Base-by-base conservation (phyloP, 1,140 invertebrate genomes). In the Cephus cinctus region DNA sequence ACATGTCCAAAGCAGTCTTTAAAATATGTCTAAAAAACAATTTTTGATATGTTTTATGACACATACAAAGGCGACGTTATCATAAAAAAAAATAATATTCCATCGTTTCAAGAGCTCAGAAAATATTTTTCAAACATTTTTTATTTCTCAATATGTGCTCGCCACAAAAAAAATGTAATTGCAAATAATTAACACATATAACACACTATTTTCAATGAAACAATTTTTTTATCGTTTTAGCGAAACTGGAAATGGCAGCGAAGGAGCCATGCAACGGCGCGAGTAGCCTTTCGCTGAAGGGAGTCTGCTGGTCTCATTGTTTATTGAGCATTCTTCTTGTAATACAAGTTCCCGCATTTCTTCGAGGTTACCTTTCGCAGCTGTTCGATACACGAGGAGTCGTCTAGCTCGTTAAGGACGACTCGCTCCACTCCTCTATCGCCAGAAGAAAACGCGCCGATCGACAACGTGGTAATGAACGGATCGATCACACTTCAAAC, bases 231-330 rank as follows among this genome's bases (percentile, higher is more conserved):
- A 32, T 67, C 16, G 59, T 74, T 74, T 1, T 60, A 77, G 75
- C 72, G 4, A 74, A 73, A 62, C 42, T 75, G 54, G 72, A 77
- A 12, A 61, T 68, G 50, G 50, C 56, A 18, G 62, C 71, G 31
- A 76, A 74, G 47, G 67, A 73, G 19, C 65, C 69, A 5, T 75
- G 73, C 59, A 75, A 61, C 51, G 67, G 72, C 16, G 63, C 62
- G 8, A 46, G 43, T 39, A 54, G 3, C 40, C 47, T n/a, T 42
- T 36, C 14, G 48, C 54, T 21, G 31, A 47, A 16, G 34, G 51
- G 12, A 25, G 54, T 9, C 18, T 59, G 2, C 39, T 63, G 30
- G 44, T 63, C 30, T 52, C 63, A 16, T 56, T 41, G 5, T 30
- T 52, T 66, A 16, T 56, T 41, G 5, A 61, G 41, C 52, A 46